A percentile compares a stretch with the other conserved stretches of the same genome.
These are phyloP conservation scores for Diplazon laetatorius DNA, from an alignment of 2,888 invertebrate species.

Conservation along the genomic window DNA sequence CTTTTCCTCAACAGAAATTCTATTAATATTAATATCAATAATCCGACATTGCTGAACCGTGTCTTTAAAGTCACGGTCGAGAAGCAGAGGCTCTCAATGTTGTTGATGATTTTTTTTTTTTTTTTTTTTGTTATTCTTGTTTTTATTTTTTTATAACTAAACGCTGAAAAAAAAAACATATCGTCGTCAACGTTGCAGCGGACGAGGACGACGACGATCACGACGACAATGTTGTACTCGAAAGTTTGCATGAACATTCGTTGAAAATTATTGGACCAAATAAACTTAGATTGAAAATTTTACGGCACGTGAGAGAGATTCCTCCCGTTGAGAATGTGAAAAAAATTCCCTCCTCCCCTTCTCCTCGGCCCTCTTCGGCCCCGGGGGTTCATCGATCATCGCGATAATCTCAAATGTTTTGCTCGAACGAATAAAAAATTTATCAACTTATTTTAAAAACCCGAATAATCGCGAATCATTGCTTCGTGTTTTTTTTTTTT, in stretches of 20 bases:
- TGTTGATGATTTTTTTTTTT: too few species aligned
- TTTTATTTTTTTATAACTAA: too few species aligned
- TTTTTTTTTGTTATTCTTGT: too few species aligned
- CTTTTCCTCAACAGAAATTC: conserved; percentile 43
- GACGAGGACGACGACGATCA: not conserved
- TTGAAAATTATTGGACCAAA: conserved; percentile 43
- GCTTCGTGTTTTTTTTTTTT: conserved; percentile 29
- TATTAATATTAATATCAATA: conserved; percentile 64
- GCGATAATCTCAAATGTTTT: conserved; percentile 28
- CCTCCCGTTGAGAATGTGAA: conserved; percentile 50
- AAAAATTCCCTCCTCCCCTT: not conserved
- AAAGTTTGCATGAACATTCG: conserved; percentile 21
- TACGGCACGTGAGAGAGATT: not conserved
- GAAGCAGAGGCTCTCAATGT: conserved; percentile 45
- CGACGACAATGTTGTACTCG: not conserved
- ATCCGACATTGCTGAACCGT: conserved; percentile 55
- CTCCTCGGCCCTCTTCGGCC: too few species aligned
- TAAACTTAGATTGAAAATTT: conserved; percentile 53
- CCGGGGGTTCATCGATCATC: conserved; percentile 27
- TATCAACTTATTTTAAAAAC: conserved; percentile 55
- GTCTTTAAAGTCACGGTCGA: conserved; percentile 56
- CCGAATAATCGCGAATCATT: conserved; percentile 43
- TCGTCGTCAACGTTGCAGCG: too few species aligned
- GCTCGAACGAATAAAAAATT: conserved; percentile 31
- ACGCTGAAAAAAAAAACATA: conserved; percentile 58